Evolutionary conservation across 2,797 vertebrate species (phyloP).

Genomic region (Pseudomugil tenellus): DNA sequence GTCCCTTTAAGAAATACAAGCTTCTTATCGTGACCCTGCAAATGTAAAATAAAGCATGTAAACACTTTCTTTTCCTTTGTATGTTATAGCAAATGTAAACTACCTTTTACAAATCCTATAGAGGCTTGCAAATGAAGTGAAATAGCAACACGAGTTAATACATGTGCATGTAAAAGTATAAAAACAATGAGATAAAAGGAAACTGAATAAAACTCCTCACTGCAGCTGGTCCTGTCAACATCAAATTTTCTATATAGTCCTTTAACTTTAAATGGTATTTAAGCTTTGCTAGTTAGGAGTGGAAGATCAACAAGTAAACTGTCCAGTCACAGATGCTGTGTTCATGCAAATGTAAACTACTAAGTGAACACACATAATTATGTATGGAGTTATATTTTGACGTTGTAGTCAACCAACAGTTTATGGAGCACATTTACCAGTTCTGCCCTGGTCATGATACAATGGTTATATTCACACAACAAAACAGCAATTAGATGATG

Average conservation of each 20-base stretch:
- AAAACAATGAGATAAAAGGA: background rate
- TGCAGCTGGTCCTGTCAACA: background rate
- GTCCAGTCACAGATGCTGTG: conserved; percentile 18
- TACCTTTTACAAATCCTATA: background rate
- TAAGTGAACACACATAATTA: conserved; percentile 8
- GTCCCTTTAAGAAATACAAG: too few relatives aligned
- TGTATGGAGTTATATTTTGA: background rate
- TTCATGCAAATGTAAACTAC: conserved; percentile 7
- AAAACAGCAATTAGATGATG: conserved; percentile 1
- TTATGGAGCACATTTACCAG: background rate
- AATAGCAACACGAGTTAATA: too few relatives aligned
- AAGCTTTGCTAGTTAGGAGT: conserved; percentile 2
- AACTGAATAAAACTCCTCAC: background rate
- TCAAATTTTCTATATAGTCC: conserved; percentile 6
- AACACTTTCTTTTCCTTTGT: background rate
- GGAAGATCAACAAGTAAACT: conserved; percentile 8
- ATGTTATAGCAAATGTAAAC: too few relatives aligned
- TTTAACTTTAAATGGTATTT: conserved; percentile 5
- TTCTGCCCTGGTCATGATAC: background rate
- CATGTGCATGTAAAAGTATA: background rate
- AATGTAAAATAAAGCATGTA: background rate
- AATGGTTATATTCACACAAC: conserved; percentile 7
- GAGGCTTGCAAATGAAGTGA: background rate
- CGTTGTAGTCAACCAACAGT: conserved; percentile 2
- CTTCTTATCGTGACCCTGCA: background rate